These are phyloP conservation scores for Rhagium mordax DNA, from an alignment of 2,888 invertebrate species.

Conservation along the genomic window DNA sequence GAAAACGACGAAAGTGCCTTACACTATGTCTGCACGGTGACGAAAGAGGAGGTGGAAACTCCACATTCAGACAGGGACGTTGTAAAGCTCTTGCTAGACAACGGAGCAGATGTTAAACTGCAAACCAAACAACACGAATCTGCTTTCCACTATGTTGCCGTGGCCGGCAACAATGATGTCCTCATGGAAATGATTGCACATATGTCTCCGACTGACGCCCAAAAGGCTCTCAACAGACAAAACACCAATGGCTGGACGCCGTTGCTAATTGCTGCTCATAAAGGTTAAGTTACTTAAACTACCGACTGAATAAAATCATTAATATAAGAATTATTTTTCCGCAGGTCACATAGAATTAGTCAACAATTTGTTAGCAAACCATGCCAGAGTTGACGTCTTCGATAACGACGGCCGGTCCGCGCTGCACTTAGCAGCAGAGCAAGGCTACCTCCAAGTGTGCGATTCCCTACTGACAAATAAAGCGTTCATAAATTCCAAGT, in stretches of 20 bases:
- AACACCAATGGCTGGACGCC: slow-evolving; percentile 98
- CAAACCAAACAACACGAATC: slow-evolving; percentile 93
- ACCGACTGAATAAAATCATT: not conserved
- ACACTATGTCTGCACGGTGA: slow-evolving; percentile 94
- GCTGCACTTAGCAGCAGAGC: slow-evolving; percentile 94
- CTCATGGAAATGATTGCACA: slow-evolving; percentile 94
- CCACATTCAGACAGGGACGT: slow-evolving; percentile 88
- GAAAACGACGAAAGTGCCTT: slow-evolving; percentile 95
- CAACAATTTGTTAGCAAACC: slow-evolving; percentile 89
- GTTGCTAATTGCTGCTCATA: slow-evolving; percentile 93
- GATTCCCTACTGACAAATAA: slow-evolving; percentile 93
- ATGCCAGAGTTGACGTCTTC: slow-evolving; percentile 98
- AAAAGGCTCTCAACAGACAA: slow-evolving; percentile 94
- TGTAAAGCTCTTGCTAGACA: slow-evolving; percentile 89
- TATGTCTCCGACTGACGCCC: slow-evolving; percentile 91
- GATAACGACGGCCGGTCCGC: slow-evolving; percentile 97
- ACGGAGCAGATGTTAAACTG: slow-evolving; percentile 91
- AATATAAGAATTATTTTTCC: slow-evolving; percentile 24
- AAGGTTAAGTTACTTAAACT: slow-evolving; percentile 71
- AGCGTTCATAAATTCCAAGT: slow-evolving; percentile 99
- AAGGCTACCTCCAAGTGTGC: slow-evolving; percentile 91
- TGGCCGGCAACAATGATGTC: slow-evolving; percentile 96
- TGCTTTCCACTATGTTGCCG: slow-evolving; percentile 95
- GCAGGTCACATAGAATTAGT: slow-evolving; percentile 89
- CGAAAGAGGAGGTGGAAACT: slow-evolving; percentile 80